phyloP scores from a whole-genome alignment of 2,797 vertebrate genomes.

The Acipenser ruthenus region DNA sequence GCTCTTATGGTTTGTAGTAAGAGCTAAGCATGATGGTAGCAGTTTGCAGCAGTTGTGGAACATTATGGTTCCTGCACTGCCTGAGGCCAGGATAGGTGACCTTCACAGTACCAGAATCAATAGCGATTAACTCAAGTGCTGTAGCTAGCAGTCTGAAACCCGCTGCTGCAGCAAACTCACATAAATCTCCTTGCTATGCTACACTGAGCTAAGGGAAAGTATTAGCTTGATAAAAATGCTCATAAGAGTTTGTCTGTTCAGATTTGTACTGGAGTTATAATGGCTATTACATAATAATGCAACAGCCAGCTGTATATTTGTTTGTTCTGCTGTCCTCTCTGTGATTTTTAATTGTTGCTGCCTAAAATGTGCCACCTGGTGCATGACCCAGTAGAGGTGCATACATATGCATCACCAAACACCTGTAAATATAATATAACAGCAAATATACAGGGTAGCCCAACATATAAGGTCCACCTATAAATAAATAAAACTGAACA shows the following conservation, averaged over 20 bases:
- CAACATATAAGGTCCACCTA: too few species aligned
- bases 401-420: too few species aligned
- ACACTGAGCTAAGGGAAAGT: slow-evolving; percentile 5
- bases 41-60: slow-evolving; percentile 3
- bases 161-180: slow-evolving; percentile 5
- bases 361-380: too few species aligned
- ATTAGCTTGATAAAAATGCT: neutral
- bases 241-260: slow-evolving; percentile 1
- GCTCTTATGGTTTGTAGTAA: neutral
- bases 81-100: slow-evolving; percentile 31
- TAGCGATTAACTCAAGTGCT: slow-evolving; percentile 36
- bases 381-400: too few species aligned
- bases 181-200: slow-evolving; percentile 14
- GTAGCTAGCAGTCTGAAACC: slow-evolving; percentile 18
- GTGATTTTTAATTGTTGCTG: too few species aligned
- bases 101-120: slow-evolving; percentile 41
- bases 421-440: too few species aligned
- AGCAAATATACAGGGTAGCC: too few species aligned
- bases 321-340: too few species aligned
- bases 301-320: too few species aligned
- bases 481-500: too few species aligned
- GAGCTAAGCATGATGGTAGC: slow-evolving; percentile 8
- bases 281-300: too few species aligned
- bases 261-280: neutral
- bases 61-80: slow-evolving; percentile 13